These are phyloP conservation scores for Drosophila prolongata DNA, from an alignment of 2,888 invertebrate genomes.

Conservation along the genomic window DNA sequence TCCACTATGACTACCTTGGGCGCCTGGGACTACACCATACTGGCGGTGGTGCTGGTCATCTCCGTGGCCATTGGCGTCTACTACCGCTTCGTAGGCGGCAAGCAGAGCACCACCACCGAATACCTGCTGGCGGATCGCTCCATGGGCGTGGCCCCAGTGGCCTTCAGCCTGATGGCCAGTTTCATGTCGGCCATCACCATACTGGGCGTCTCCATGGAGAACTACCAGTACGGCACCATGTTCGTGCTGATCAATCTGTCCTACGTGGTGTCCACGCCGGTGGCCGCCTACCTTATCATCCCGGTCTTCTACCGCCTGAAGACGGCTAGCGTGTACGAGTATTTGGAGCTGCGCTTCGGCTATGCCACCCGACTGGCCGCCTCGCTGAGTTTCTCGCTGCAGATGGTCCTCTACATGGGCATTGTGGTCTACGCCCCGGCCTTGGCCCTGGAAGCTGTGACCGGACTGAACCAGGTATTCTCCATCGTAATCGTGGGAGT, in stretches of 20 bases:
- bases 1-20: conserved; percentile 85
- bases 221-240: conserved; percentile 92
- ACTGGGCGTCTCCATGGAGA: conserved; percentile 95
- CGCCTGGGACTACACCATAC: conserved; percentile 91
- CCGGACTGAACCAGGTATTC: conserved; percentile 89
- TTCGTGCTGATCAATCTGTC: conserved; percentile 92
- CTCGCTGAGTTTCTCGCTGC: conserved; percentile 93
- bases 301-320: conserved; percentile 94
- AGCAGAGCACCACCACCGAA: conserved; percentile 94
- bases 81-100: conserved; percentile 93
- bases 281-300: conserved; percentile 91
- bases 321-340: conserved; percentile 96
- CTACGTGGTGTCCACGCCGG: conserved; percentile 90
- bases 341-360: conserved; percentile 94
- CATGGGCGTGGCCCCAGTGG: conserved; percentile 92
- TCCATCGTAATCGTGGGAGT: conserved; percentile 89
- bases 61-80: conserved; percentile 93
- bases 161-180: conserved; percentile 96
- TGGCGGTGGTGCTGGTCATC: conserved; percentile 88
- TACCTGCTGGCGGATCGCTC: conserved; percentile 93
- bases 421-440: conserved; percentile 97
- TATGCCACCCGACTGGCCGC: conserved; percentile 90
- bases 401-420: conserved; percentile 95
- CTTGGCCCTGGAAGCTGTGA: conserved; percentile 93
- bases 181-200: conserved; percentile 96